Evolutionary conservation across 1,140 invertebrate genomes (phyloP), one percentile per base, ranked within the genome.

Genomic region (Maconellicoccus hirsutus): DNA sequence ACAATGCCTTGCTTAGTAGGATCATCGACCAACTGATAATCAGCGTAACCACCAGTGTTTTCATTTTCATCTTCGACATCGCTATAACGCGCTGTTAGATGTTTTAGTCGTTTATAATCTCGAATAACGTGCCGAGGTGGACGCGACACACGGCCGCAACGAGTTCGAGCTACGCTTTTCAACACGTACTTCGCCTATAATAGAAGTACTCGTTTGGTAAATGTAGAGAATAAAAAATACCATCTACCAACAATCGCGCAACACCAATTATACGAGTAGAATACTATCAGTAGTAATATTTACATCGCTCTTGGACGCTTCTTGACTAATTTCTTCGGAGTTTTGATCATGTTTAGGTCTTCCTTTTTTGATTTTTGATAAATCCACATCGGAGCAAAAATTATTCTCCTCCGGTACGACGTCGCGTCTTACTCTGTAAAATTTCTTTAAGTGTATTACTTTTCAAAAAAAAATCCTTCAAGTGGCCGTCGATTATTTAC

Each of bases 91-190:
- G 21, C 61, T 12, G 19, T 25, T 23, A 23, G 16, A 59, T 70
- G 33, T 52, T 38, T 21, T n/a, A 71, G 38, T 66, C 86, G 83
- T 75, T 86, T 87, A 74, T 87, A 87, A 76, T 87, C 86, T 72
- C 84, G 83, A 1, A 87, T 81, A 83, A 87, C 87, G 74, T 88
- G 85, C 33, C 84, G 81, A 0, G 86, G 86, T 0, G 86, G 86
- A 72, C 86, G 82, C 0, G 86, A 87, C 16, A 87, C 78, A 52
- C 86, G 78, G 0, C 86, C 86, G 16, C 84, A 86, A 61, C 83
- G 76, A 25, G 86, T 87, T 61, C 25, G 21, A 25, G 61, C 61
- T 23, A 66, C 21, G 21, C 25, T 66, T 25, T 26, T 66, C 61
- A 23, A 26, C 10, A 66, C 61, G 22, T 25, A 66, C 25, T 66